Evolutionary conservation across 2,113 vertebrate genomes (phyloP).

Genomic region (Corydoras sp.): DNA sequence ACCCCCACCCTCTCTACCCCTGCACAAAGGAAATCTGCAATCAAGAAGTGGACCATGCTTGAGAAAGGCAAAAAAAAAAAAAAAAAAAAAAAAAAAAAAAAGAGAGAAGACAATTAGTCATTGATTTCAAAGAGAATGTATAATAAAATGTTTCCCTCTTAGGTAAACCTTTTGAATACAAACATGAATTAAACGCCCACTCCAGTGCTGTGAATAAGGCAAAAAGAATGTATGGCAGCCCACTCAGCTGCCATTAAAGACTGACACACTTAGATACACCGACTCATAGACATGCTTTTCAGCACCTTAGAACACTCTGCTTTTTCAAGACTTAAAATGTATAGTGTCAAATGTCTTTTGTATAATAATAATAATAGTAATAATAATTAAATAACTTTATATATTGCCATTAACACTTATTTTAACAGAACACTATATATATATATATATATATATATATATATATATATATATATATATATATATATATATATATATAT

Average conservation of each 20-base stretch:
- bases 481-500: too few relatives aligned
- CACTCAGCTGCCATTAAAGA: slow-evolving; percentile 58
- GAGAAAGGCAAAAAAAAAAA: slow-evolving; percentile 23
- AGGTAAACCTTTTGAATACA: slow-evolving; percentile 74
- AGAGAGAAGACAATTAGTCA: slow-evolving; percentile 65
- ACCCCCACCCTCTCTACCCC: slow-evolving; percentile 15
- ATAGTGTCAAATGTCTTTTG: slow-evolving; percentile 15
- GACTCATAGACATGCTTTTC: slow-evolving; percentile 27
- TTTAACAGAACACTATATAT: too few relatives aligned
- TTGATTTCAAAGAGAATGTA: slow-evolving; percentile 68
- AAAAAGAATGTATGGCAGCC: slow-evolving; percentile 67
- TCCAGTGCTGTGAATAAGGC: slow-evolving; percentile 64
- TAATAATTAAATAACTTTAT: too few relatives aligned
- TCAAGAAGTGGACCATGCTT: slow-evolving; percentile 39
- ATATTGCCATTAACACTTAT: too few relatives aligned
- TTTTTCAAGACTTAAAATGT: slow-evolving; percentile 20
- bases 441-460: too few relatives aligned
- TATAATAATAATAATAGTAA: too few relatives aligned
- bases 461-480: too few relatives aligned
- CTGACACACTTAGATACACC: slow-evolving; percentile 51
- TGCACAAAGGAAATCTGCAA: slow-evolving; percentile 34
- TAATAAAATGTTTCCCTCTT: slow-evolving; percentile 71
- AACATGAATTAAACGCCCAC: slow-evolving; percentile 73
- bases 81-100: slow-evolving; percentile 2
- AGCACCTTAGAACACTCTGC: slow-evolving; percentile 30